These are phyloP conservation scores for Cuculus canorus DNA, from an alignment of 2,797 vertebrate species.

Conservation along the genomic window DNA sequence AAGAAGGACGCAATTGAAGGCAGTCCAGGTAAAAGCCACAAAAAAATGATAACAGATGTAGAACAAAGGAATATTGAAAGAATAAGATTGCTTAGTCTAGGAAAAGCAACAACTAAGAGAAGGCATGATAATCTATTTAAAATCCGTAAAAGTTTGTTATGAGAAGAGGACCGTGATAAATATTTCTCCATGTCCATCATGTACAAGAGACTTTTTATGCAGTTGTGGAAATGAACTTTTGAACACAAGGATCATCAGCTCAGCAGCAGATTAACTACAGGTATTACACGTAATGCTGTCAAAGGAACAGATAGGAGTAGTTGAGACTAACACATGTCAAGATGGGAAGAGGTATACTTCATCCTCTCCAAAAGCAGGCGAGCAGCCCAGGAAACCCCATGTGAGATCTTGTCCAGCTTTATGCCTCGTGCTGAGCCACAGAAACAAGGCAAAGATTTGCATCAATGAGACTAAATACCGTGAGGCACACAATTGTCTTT, in stretches of 20 bases:
- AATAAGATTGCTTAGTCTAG: slow-evolving; percentile 46
- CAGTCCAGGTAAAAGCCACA: slow-evolving; percentile 21
- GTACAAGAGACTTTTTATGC: neutral
- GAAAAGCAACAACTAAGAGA: neutral
- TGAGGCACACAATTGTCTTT: accelerated
- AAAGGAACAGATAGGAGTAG: accelerated
- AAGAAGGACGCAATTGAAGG: neutral
- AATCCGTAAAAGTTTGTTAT: neutral
- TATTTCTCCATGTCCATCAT: neutral
- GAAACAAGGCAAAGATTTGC: neutral
- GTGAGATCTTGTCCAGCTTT: neutral
- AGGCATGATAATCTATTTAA: slow-evolving; percentile 8
- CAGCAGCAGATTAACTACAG: neutral
- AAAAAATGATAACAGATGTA: slow-evolving; percentile 24
- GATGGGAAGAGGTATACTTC: neutral
- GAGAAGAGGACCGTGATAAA: neutral
- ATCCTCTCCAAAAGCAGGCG: neutral
- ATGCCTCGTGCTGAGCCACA: accelerated
- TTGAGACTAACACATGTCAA: neutral
- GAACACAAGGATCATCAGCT: neutral
- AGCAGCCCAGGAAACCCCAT: neutral
- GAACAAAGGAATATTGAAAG: neutral
- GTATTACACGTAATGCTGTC: neutral
- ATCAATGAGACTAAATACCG: neutral
- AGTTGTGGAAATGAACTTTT: neutral